These are phyloP conservation scores for Syngnathus floridae DNA, from an alignment of 2,113 vertebrate species.

Conservation along the genomic window DNA sequence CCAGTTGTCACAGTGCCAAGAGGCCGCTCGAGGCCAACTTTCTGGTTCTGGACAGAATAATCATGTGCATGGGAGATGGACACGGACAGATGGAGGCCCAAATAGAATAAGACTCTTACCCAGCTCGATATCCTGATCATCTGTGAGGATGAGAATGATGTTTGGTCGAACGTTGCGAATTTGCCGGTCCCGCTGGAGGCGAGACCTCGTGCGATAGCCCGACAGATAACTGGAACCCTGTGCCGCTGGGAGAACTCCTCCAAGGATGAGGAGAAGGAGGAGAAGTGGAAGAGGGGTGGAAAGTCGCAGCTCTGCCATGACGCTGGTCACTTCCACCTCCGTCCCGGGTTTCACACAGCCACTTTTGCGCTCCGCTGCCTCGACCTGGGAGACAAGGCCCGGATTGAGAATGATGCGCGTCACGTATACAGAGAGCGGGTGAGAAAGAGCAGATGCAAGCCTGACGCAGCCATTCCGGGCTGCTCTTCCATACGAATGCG, in stretches of 20 bases:
- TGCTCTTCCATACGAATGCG: constrained; percentile 60
- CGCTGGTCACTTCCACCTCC: constrained; percentile 28
- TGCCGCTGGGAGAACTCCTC: constrained; percentile 55
- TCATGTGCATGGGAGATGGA: constrained; percentile 20
- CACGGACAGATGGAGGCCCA: constrained; percentile 19
- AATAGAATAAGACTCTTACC: constrained; percentile 68
- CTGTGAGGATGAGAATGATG: constrained; percentile 93
- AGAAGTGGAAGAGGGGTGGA: constrained; percentile 67
- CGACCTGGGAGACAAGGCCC: constrained; percentile 41
- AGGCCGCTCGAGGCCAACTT: constrained; percentile 50
- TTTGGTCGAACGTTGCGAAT: constrained; percentile 87
- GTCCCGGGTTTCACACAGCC: too few species aligned
- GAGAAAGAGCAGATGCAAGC: constrained; percentile 51
- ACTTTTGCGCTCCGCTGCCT: neutral
- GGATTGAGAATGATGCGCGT: constrained; percentile 16
- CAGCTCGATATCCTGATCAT: constrained; percentile 95
- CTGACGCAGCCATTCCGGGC: constrained; percentile 53
- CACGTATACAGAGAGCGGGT: constrained; percentile 19
- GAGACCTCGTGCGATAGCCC: constrained; percentile 79
- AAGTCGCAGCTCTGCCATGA: constrained; percentile 61
- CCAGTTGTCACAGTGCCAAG: constrained; percentile 55
- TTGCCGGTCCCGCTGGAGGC: constrained; percentile 83
- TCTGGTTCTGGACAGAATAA: constrained; percentile 33
- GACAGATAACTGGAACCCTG: constrained; percentile 76
- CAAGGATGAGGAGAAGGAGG: constrained; percentile 41